Base-by-base conservation (phyloP, 2,888 invertebrate genomes). In the Linnaemya vulpina region DNA sequence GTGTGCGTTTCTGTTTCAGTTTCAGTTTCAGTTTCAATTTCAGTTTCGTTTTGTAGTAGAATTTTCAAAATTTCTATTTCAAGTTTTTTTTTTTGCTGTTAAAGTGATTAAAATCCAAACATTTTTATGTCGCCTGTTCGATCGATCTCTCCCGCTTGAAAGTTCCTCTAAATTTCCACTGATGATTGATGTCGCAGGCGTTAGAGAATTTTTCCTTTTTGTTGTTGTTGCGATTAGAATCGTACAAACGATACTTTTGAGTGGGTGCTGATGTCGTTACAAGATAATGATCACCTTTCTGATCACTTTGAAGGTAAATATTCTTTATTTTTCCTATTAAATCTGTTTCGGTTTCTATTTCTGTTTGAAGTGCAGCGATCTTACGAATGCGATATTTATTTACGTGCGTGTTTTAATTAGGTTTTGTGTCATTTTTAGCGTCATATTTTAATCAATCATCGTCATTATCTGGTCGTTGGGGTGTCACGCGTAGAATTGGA, bases 21-120 rank as follows among this genome's bases (percentile, higher is more conserved):
- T n/a, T n/a, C n/a, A n/a, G n/a, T n/a, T n/a, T n/a, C n/a, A n/a
- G n/a, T n/a, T n/a, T n/a, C n/a, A n/a, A n/a, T n/a, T 22, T 35
- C 8, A 43, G 13, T 20, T n/a, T 53, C 1, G 35, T 7, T 9
- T 22, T n/a, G 9, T 40, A n/a, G 2, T 30, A 11, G 20, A 1
- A 75, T 55, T 30, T 71, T 83, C 1, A 38, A 77, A 63, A 3
- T 68, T 75, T 81, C 51, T 68, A 46, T 75, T 68, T 65, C 35
- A 62, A 49, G 68, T 38, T 49, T 35, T 55, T 68, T 38, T 49
- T 35, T 55, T 68, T 53, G 55, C 63, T 82, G 81, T 62, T 62
- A 81, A 77, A 68, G 75, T 82, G 77, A 85, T 82, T 83, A 78
- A 77, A 81, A 71, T 77, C 65, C 80, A 77, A 62, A 82, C 78